Conservation (phyloP, 2,888 invertebrate species). For the Andrena camellia region DNA sequence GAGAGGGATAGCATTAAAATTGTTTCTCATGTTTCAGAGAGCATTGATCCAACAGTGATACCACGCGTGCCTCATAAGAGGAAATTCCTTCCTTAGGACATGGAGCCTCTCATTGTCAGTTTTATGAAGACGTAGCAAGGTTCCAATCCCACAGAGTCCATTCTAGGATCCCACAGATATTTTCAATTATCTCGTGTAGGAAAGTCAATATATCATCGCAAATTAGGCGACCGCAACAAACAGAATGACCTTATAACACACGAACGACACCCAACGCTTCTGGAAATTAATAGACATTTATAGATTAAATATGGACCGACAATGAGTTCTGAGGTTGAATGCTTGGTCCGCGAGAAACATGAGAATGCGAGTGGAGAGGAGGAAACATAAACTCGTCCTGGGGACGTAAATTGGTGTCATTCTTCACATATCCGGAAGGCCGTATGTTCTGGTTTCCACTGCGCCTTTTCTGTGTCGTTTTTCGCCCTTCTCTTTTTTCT, state of each 20-base stretch:
- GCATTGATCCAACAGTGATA: no score
- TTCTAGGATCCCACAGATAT: no score
- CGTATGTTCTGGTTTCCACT: conserved; percentile 55
- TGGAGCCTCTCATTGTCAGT: no score
- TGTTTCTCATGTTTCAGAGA: no score
- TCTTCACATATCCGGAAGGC: conserved; percentile 51
- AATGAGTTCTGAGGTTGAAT: conserved; percentile 21
- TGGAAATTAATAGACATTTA: conserved; percentile 33
- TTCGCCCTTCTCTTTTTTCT: not conserved
- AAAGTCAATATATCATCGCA: conserved; percentile 11
- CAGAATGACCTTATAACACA: conserved; percentile 6
- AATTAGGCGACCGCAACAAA: not conserved
- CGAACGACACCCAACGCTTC: not conserved
- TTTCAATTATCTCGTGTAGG: not conserved
- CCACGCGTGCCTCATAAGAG: no score
- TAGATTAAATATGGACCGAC: conserved; percentile 1
- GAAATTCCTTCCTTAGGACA: no score
- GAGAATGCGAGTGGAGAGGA: conserved; percentile 32
- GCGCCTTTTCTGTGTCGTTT: conserved; percentile 29
- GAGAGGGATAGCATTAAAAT: no score
- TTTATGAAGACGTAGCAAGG: no score
- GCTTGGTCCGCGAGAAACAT: conserved; percentile 13
- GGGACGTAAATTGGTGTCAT: conserved; percentile 69
- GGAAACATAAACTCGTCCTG: conserved; percentile 59
- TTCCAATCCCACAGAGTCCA: no score